Conservation (phyloP, 2,797 vertebrate genomes). For the Astyanax mexicanus region DNA sequence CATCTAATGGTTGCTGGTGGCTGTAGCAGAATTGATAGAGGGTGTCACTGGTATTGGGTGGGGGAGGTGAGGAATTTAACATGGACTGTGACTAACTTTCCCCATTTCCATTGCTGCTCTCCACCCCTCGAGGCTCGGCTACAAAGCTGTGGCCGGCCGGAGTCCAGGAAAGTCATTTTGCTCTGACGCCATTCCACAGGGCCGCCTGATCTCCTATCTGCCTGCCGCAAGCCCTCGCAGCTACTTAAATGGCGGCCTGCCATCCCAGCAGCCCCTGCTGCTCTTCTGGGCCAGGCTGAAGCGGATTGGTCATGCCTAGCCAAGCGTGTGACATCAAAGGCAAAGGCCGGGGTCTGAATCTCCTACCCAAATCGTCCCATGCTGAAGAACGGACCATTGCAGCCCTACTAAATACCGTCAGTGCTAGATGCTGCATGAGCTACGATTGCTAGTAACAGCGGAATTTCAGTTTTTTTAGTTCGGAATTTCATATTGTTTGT, state of each 20-base stretch:
- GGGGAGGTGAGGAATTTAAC: conserved; percentile 57
- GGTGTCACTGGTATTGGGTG: conserved; percentile 49
- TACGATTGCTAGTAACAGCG: not conserved
- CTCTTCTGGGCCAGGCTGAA: conserved; percentile 47
- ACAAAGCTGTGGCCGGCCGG: conserved; percentile 68
- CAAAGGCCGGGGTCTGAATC: conserved; percentile 23
- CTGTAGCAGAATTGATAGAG: conserved; percentile 65
- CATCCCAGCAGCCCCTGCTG: conserved; percentile 54
- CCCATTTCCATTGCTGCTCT: conserved; percentile 62
- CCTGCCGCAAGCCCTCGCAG: conserved; percentile 67
- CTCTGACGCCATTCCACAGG: conserved; percentile 67
- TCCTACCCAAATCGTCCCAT: conserved; percentile 25
- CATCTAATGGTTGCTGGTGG: conserved; percentile 61
- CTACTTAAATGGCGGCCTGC: conserved; percentile 62
- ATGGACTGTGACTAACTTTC: conserved; percentile 59
- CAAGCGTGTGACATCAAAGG: conserved; percentile 64
- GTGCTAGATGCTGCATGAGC: not conserved
- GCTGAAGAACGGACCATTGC: not conserved
- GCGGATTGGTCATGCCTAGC: conserved; percentile 53
- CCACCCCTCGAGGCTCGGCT: conserved; percentile 57
- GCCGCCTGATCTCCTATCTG: conserved; percentile 72
- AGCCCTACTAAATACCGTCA: not conserved
- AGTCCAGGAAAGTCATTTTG: conserved; percentile 73
- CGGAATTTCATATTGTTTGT: no score
- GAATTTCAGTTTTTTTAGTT: no score